These are phyloP conservation scores for Morone saxatilis DNA, from an alignment of 2,113 vertebrate species.

Conservation along the genomic window DNA sequence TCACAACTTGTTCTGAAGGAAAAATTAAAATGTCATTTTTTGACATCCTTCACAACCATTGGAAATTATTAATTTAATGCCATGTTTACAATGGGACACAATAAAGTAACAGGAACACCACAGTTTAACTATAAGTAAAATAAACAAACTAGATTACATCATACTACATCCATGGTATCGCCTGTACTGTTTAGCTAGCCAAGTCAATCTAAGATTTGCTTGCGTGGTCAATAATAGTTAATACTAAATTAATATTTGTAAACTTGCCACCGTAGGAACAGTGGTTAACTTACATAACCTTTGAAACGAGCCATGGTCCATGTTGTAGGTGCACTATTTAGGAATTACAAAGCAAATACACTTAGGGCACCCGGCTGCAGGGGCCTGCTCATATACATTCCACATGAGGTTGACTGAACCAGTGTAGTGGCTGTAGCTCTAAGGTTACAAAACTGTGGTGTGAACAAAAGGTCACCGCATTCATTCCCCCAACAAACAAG, in stretches of 20 bases:
- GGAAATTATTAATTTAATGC: background rate
- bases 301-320: too few relatives aligned
- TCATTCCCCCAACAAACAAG: conserved; percentile 16
- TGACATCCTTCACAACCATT: background rate
- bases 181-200: too few relatives aligned
- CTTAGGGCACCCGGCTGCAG: too few relatives aligned
- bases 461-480: conserved; percentile 28
- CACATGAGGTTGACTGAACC: conserved; percentile 1
- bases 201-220: too few relatives aligned
- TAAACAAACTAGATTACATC: background rate
- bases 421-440: background rate
- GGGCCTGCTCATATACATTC: background rate
- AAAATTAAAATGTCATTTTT: background rate
- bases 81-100: background rate
- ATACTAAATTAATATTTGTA: too few relatives aligned
- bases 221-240: too few relatives aligned
- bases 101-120: background rate
- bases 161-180: too few relatives aligned
- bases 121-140: conserved; percentile 12
- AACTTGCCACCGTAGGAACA: too few relatives aligned
- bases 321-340: too few relatives aligned
- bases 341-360: too few relatives aligned
- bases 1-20: background rate
- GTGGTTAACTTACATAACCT: too few relatives aligned
- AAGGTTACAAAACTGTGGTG: background rate